Evolutionary conservation across 1,140 invertebrate species (phyloP), one percentile per base, ranked within the genome.

Genomic region (Ruditapes philippinarum): DNA sequence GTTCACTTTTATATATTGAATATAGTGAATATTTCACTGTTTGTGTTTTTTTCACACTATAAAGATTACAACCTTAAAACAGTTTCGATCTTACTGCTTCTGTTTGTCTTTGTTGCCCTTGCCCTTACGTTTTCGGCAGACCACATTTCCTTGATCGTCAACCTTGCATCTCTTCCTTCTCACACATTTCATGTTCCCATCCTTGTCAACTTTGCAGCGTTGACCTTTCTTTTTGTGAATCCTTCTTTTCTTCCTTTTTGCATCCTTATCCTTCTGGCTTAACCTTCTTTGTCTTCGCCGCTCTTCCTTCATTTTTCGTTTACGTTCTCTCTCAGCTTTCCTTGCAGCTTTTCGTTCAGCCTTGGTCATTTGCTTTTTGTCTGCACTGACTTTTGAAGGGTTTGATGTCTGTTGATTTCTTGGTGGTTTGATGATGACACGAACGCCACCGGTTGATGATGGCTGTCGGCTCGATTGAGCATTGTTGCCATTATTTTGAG

Each of bases 231-330:
- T 83, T 12, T 60, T 79, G 38, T 79, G 87, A 31, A 42, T 78
- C 36, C 90, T 92, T 25, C 90, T 78, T 33, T 89, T 90, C 60
- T 84, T 80, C 74, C 91, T 84, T 54, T 84, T 91, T 60, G 68
- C 65, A 19, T 87, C 86, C n/a, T 86, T 80, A n/a, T 80, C 78
- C 60, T 90, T 83, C 40, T 91, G 82, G 28, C 62, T 90, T 49
- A 33, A 62, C 73, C 65, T 65, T 42, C 70, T 42, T 78, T 78
- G 62, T 22, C 42, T 40, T 65, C 40, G 36, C 38, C 60, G 65
- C 62, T 80, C 78, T 25, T 68, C 28, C 25, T 51, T 68, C 38
- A 76, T 70, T 68, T 49, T 83, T 74, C 54, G n/a, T 38, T 84
- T 82, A 2, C 79, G 31, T 38, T 78, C 76, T 42, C 60, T 84